Conservation (phyloP, 2,797 vertebrate genomes). For the Momotus momota region DNA sequence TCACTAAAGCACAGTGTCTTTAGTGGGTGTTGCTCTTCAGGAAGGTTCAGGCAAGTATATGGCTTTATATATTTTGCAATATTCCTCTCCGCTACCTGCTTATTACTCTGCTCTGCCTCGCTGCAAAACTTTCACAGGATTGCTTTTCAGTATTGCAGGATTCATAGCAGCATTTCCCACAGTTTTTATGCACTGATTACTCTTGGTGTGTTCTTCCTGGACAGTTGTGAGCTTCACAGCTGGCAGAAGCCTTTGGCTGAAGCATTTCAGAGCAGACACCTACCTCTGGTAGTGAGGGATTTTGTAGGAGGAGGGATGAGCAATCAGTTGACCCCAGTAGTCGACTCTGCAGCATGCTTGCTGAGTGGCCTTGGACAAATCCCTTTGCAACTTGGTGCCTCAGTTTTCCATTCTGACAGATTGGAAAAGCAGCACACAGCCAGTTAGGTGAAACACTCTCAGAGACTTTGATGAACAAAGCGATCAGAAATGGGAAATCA, state of each 20-base stretch:
- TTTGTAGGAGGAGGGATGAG: background rate
- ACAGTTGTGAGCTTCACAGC: background rate
- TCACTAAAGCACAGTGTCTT: slow-evolving; percentile 82
- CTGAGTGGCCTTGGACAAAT: accelerated
- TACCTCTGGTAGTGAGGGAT: accelerated
- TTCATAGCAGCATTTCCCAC: background rate
- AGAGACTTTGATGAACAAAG: background rate
- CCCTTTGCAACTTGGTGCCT: background rate
- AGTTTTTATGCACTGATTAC: background rate
- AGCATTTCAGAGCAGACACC: background rate
- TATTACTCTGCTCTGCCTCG: background rate
- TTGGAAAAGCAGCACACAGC: background rate
- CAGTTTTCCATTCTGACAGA: background rate
- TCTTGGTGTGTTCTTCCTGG: background rate
- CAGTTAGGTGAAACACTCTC: background rate
- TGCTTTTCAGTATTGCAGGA: accelerated
- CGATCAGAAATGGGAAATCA: background rate
- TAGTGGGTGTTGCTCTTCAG: slow-evolving; percentile 78
- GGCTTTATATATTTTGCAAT: background rate
- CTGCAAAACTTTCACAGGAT: background rate
- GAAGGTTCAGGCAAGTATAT: slow-evolving; percentile 83
- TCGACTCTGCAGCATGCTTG: background rate
- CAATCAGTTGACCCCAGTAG: background rate
- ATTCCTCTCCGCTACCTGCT: background rate
- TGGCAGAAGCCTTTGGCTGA: background rate